A percentile compares a stretch with the other conserved stretches of the same genome.
phyloP scores from a whole-genome alignment of 2,113 vertebrate genomes.

The Potamarius usumacintae region DNA sequence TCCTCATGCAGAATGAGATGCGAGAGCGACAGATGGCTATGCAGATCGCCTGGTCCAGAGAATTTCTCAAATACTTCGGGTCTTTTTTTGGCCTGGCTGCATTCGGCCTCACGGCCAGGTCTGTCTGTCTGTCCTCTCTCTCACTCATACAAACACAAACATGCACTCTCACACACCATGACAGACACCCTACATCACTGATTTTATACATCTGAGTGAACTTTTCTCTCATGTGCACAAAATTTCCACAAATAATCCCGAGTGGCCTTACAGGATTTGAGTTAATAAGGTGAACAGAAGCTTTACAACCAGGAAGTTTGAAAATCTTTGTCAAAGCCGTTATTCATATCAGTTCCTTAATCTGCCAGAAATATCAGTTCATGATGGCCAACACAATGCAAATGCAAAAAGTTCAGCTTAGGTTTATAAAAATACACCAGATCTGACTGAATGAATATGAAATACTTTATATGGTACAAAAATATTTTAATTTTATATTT shows the following conservation, averaged over 20 bases:
- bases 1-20: conserved; percentile 88
- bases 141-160: not conserved
- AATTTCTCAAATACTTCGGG: conserved; percentile 87
- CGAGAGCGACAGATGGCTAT: conserved; percentile 85
- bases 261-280: not conserved
- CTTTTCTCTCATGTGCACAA: not conserved
- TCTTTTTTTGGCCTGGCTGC: conserved; percentile 75
- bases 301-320: not conserved
- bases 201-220: not conserved
- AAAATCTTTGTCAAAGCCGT: not conserved
- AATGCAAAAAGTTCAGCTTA: not conserved
- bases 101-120: conserved; percentile 76
- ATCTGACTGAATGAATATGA: not conserved
- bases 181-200: not conserved
- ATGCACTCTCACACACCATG: not conserved
- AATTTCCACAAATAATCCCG: not conserved
- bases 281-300: not conserved
- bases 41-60: conserved; percentile 86
- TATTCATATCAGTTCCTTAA: not conserved
- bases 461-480: too few relatives aligned
- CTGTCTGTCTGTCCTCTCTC: conserved; percentile 28
- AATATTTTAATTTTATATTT: too few relatives aligned
- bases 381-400: not conserved
- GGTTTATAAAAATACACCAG: not conserved
- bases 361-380: not conserved